Evolutionary conservation across 1,140 invertebrate species (phyloP).

Genomic region (Brevipalpus yothersi): DNA sequence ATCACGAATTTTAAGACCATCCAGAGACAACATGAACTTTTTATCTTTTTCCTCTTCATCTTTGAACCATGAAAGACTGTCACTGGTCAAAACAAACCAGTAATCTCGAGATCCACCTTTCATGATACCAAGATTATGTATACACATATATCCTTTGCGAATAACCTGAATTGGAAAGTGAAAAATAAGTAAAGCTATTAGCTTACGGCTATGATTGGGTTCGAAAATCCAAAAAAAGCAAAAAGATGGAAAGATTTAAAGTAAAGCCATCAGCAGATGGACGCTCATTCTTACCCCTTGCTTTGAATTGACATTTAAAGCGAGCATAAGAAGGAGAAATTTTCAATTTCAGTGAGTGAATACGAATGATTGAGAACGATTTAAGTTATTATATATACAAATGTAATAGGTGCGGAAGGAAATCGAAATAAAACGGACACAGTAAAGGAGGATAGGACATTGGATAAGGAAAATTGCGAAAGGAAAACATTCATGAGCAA

Average conservation of each 20-base stretch:
- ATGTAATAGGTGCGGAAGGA: too few relatives aligned
- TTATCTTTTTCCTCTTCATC: conserved; percentile 99
- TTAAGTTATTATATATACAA: too few relatives aligned
- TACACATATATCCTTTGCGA: conserved; percentile 93
- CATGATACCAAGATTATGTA: conserved; percentile 92
- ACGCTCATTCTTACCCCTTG: not conserved
- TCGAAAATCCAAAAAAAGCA: not conserved
- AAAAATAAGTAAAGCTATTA: not conserved
- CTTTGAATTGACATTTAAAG: conserved; percentile 1
- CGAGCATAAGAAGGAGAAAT: too few relatives aligned
- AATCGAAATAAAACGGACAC: too few relatives aligned
- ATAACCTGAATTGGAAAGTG: conserved; percentile 38
- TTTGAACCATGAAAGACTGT: conserved; percentile 96
- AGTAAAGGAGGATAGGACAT: too few relatives aligned
- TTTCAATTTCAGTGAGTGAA: too few relatives aligned
- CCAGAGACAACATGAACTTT: conserved; percentile 95
- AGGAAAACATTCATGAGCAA: not conserved
- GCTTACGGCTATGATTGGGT: not conserved
- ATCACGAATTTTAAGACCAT: conserved; percentile 86
- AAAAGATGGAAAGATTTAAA: conserved; percentile 1
- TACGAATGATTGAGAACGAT: too few relatives aligned
- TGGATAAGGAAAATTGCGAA: not conserved
- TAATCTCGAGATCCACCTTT: conserved; percentile 92
- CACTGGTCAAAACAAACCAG: conserved; percentile 98
- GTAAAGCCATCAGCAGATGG: not conserved